A percentile compares a stretch with the other conserved stretches of the same genome.
Evolutionary conservation across 2,888 invertebrate genomes (phyloP).

Genomic region (Minunthozetes semirufus): DNA sequence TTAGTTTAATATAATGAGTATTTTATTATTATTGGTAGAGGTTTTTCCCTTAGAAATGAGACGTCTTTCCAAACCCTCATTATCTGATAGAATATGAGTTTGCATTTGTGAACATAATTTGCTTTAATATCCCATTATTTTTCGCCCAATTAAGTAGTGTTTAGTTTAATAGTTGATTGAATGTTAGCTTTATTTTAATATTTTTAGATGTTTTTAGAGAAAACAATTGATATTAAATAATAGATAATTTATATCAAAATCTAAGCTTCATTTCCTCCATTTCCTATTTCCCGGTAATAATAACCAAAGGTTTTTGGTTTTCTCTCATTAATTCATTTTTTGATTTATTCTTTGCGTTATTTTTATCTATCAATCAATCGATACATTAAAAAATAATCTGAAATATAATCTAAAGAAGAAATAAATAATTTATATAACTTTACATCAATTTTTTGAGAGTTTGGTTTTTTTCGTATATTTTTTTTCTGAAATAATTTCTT

Average conservation of each 20-base stretch:
- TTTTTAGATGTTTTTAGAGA: neutral
- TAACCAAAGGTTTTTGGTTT: neutral
- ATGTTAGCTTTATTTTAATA: neutral
- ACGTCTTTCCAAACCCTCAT: too few relatives aligned
- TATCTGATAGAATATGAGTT: neutral
- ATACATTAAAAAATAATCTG: neutral
- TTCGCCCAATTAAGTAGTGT: conserved; percentile 15
- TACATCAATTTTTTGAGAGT: neutral
- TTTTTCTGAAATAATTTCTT: neutral
- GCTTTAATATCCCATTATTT: neutral
- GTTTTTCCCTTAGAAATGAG: too few relatives aligned
- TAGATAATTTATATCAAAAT: neutral
- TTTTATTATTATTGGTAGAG: neutral
- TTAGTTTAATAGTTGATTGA: conserved; percentile 2
- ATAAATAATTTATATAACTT: neutral
- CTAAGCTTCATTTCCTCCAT: conserved; percentile 28
- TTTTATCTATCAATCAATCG: neutral
- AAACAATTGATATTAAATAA: neutral
- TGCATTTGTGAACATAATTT: conserved; percentile 31
- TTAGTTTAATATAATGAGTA: neutral
- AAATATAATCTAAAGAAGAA: neutral
- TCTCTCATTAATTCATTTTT: neutral
- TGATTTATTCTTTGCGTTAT: neutral
- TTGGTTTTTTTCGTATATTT: conserved; percentile 4
- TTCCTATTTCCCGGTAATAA: conserved; percentile 18